Evolutionary conservation across 2,797 vertebrate genomes (phyloP).

Genomic region (Staurois parvus): DNA sequence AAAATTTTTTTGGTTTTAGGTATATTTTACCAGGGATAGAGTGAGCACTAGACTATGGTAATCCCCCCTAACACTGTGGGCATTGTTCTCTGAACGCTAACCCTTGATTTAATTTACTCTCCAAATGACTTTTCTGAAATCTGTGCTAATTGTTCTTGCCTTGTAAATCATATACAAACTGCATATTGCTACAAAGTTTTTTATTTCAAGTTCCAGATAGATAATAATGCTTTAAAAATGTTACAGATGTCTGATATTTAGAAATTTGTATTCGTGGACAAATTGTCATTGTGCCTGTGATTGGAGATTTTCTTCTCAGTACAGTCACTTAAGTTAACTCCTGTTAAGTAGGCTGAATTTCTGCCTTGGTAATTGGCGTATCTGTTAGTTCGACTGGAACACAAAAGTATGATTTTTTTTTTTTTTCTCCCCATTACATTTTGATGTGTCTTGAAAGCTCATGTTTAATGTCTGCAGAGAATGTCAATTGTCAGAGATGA

Average conservation of each 20-base stretch:
- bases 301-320: background rate
- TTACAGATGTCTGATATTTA: too few species aligned
- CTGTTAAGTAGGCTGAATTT: conserved; percentile 21
- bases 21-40: too few species aligned
- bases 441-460: conserved; percentile 49
- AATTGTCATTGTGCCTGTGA: background rate
- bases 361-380: conserved; percentile 37
- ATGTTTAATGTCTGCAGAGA: conserved; percentile 25
- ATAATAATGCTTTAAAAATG: too few species aligned
- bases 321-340: background rate
- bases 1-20: too few species aligned
- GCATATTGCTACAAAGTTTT: too few species aligned
- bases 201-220: too few species aligned
- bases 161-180: too few species aligned
- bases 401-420: conserved; percentile 32
- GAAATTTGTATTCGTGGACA: background rate
- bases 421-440: background rate
- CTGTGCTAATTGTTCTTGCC: background rate
- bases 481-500: conserved; percentile 26
- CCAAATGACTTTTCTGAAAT: background rate
- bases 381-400: conserved; percentile 42
- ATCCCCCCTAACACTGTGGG: too few species aligned
- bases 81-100: too few species aligned
- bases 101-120: background rate
- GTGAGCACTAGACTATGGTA: too few species aligned